Base-by-base conservation (phyloP, 30 jellyfish, hydroid and myxozoan species). In the Phacellophora camtschatica region DNA sequence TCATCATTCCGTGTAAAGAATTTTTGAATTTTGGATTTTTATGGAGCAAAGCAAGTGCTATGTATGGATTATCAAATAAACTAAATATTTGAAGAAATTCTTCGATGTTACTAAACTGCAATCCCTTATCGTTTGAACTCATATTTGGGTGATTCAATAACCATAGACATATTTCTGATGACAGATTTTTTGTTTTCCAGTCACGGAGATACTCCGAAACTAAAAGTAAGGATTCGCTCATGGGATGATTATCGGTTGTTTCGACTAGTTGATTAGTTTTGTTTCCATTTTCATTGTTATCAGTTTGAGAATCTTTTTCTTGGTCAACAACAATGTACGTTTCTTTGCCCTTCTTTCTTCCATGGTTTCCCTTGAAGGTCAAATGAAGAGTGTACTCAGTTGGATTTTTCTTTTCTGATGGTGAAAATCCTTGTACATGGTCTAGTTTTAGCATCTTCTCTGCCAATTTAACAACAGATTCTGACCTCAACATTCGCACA, bases 381-480 rank as follows among this genome's bases (percentile, higher is more conserved):
- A 70, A 69, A 43, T 84, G 95, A 4, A 63, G 50, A 3, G 83
- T 71, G 77, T 62, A 62, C 37, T 70, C 84, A 46, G 61, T 71
- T 3, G 83, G 72, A 11, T 46, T 31, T 27, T 69, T 67, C 16
- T 69, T 35, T 22, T 69, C 72, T 13, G 39, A 33, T 1, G 72
- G 51, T 18, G 76, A 20, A 31, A 66, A 27, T 39, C 56, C 41
- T 24, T 15, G 24, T 18, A 27, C 58, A 13, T 11, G 13, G 43
- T 80, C 91, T 15, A 80, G 45, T 67, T 67, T 76, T 35, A 75
- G 46, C 88, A 87, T 55, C 5, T 13, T 23, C 56, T 68, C 90
- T 8, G 96, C 96, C 33, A 87, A 97, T 39, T 82, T 84, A 3
- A 82, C 53, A 1, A 94, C 83, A 1, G 99, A 73, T 63, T 94